A percentile compares a stretch with the other conserved stretches of the same genome.
These are phyloP conservation scores for Mamestra brassicae DNA, from an alignment of 2,888 invertebrate genomes.

Conservation along the genomic window DNA sequence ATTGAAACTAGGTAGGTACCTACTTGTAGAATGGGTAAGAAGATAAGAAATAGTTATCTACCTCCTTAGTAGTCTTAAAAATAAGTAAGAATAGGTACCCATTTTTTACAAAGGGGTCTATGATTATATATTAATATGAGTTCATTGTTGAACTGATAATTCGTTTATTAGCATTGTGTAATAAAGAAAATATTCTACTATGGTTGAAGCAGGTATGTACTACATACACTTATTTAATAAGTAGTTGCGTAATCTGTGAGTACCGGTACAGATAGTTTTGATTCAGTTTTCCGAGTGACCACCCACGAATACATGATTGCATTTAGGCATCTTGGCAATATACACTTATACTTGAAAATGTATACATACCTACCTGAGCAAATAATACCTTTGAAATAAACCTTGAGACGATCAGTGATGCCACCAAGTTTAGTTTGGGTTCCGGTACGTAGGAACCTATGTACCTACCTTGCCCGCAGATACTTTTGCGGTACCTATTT, in stretches of 20 bases:
- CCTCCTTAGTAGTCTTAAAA: neutral
- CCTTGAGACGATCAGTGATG: neutral
- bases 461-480: too few species aligned
- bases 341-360: too few species aligned
- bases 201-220: neutral
- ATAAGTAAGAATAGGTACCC: neutral
- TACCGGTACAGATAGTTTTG: slow-evolving; percentile 5
- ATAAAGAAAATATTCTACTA: neutral
- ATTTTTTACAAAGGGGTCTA: neutral
- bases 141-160: slow-evolving; percentile 5
- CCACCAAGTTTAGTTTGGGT: neutral
- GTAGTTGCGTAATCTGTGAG: slow-evolving; percentile 8
- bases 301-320: neutral
- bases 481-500: too few species aligned
- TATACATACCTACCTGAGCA: too few species aligned
- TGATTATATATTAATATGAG: too few species aligned
- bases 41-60: neutral
- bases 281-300: slow-evolving; percentile 9
- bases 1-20: too few species aligned
- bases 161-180: neutral
- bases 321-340: neutral
- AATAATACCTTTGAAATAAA: neutral
- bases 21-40: neutral
- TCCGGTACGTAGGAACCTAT: neutral
- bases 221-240: neutral